Percentiles rank a stretch among this genome's conserved stretches.
Conservation (phyloP, 2,797 vertebrate species). For the Amazonetta brasiliensis region DNA sequence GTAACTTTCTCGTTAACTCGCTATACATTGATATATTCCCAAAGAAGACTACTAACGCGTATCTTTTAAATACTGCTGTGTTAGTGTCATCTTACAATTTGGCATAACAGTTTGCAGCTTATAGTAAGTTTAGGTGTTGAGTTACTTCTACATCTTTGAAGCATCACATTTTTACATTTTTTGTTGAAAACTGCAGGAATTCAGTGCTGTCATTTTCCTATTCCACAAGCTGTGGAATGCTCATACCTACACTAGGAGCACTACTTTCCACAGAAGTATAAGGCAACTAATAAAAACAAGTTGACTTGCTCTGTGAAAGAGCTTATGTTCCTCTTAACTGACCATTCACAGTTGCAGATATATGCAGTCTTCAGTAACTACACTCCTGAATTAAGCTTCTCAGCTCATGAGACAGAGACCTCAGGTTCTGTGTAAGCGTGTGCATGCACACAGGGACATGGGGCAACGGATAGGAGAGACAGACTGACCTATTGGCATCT, state of each 20-base stretch:
- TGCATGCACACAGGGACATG: background rate
- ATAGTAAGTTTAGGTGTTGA: background rate
- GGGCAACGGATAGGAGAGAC: background rate
- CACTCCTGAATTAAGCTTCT: background rate
- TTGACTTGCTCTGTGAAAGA: background rate
- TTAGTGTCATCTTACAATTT: background rate
- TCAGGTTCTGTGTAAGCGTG: background rate
- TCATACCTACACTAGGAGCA: background rate
- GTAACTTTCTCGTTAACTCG: background rate
- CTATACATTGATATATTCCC: background rate
- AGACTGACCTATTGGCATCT: background rate
- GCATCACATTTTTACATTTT: background rate
- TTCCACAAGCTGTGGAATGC: background rate
- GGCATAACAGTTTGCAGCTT: background rate
- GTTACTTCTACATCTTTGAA: background rate
- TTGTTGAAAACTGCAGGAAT: background rate
- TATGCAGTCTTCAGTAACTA: accelerated
- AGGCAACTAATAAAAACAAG: background rate
- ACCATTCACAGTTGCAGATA: background rate
- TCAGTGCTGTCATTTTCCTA: background rate
- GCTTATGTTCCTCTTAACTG: background rate
- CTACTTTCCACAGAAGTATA: background rate
- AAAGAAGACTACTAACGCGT: background rate
- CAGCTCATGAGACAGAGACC: background rate
- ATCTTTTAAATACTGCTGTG: background rate